Conservation (phyloP, 1,140 invertebrate species). For the Brachionus manjavacas region DNA sequence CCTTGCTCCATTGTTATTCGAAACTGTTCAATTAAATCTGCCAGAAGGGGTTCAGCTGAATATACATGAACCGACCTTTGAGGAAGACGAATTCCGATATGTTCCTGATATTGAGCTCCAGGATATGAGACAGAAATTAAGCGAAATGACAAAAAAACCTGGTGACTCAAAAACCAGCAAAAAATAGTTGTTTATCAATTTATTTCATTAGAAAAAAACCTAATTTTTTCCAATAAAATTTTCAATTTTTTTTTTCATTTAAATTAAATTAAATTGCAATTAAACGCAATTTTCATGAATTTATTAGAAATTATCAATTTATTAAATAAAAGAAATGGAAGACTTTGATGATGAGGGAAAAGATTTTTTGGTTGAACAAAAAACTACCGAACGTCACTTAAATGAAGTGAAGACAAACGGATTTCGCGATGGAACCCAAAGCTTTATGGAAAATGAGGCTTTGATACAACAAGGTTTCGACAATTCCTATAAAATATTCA, state of each 20-base stretch:
- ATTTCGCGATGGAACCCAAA: slow-evolving; percentile 20
- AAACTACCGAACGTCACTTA: slow-evolving; percentile 5
- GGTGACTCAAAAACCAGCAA: not conserved
- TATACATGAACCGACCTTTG: slow-evolving; percentile 42
- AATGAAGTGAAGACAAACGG: slow-evolving; percentile 16
- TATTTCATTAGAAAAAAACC: not conserved
- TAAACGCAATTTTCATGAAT: not conserved
- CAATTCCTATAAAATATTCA: not conserved
- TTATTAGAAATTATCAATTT: not conserved
- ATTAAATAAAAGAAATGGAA: not conserved
- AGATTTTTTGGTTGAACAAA: slow-evolving; percentile 16
- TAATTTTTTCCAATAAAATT: not conserved
- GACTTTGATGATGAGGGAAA: not conserved
- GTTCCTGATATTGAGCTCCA: slow-evolving; percentile 46
- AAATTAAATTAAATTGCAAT: not conserved
- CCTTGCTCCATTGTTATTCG: slow-evolving; percentile 17
- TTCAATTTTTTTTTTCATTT: not conserved
- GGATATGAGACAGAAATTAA: slow-evolving; percentile 45
- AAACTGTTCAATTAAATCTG: slow-evolving; percentile 33
- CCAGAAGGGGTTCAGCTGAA: slow-evolving; percentile 38
- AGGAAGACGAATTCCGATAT: slow-evolving; percentile 47
- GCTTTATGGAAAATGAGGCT: slow-evolving; percentile 21
- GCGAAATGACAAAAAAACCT: slow-evolving; percentile 41
- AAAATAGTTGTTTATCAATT: not conserved
- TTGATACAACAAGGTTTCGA: slow-evolving; percentile 24